Evolutionary conservation across 1,140 invertebrate species (phyloP), one percentile per base, ranked within the genome.

Genomic region (Drosophila santomea): DNA sequence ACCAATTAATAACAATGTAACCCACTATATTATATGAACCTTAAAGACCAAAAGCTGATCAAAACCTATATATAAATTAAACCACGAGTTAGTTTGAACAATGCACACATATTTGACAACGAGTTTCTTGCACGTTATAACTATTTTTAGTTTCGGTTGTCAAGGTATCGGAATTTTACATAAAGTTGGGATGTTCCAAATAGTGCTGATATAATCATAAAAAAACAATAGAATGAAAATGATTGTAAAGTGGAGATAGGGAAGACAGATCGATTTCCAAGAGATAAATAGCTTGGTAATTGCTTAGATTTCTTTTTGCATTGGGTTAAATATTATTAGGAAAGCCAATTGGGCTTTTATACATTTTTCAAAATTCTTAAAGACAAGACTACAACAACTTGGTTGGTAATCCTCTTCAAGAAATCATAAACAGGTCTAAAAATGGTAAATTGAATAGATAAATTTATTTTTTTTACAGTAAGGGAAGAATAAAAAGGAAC

Each of bases 81-180:
- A 63, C 86, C 78, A 78, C 66, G 82, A 81, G 79, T 88, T 86
- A 72, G 83, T 86, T 86, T 86, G 63, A 79, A 83, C 52, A 89
- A 74, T 84, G 84, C 84, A 89, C 83, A 88, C 84, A 78, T 64
- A 79, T 90, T 90, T 89, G 73, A 75, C 82, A 88, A 80, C 85
- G 78, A 89, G 86, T 89, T 89, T 76, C 52, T 75, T 90, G 84
- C 84, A 88, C 84, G 84, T 62, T 88, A 73, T 74, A 64, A 60
- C 74, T 77, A 72, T 73, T 69, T 23, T 66, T 66, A 52, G 28
- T 72, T 89, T 80, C 55, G 69, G 55, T 64, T 88, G 45, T 59
- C 39, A 55, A 45, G 38, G 47, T 44, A 58, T 35, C 52, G 23
- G 32, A 17, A 38, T 55, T 45, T 23, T 23, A 8, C 25, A 52